A percentile compares a stretch with the other conserved stretches of the same genome.
phyloP scores from a whole-genome alignment of 2,888 invertebrate genomes.

The Loripinus fragilis region DNA sequence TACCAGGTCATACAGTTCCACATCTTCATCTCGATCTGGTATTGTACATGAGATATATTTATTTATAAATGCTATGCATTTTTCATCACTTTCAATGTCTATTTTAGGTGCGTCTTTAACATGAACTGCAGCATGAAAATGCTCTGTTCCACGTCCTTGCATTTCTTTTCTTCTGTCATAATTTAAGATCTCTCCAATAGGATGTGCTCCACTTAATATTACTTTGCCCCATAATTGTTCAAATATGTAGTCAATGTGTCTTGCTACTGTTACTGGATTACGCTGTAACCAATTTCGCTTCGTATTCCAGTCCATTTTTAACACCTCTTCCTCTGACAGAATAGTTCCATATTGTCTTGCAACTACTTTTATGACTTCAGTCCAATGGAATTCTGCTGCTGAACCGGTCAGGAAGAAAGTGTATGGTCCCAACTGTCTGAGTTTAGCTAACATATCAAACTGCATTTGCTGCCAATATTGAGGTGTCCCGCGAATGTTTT shows the following conservation, averaged over 20 bases:
- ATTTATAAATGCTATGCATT: slow-evolving; percentile 33
- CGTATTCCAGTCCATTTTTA: slow-evolving; percentile 18
- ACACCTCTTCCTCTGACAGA: slow-evolving; percentile 21
- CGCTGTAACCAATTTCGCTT: slow-evolving; percentile 18
- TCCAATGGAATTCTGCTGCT: slow-evolving; percentile 58
- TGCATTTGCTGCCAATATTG: slow-evolving; percentile 52
- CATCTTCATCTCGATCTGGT: slow-evolving; percentile 34
- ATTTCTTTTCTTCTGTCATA: slow-evolving; percentile 56
- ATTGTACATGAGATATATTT: slow-evolving; percentile 32
- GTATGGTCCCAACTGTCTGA: slow-evolving; percentile 54
- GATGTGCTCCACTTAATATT: slow-evolving; percentile 31
- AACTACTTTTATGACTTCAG: slow-evolving; percentile 46
- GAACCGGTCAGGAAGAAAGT: slow-evolving; percentile 55
- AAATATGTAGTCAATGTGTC: slow-evolving; percentile 36
- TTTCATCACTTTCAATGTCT: slow-evolving; percentile 42
- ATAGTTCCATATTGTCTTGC: slow-evolving; percentile 27
- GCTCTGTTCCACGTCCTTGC: slow-evolving; percentile 50
- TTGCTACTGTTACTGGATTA: slow-evolving; percentile 30
- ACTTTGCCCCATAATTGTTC: slow-evolving; percentile 35
- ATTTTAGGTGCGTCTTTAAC: slow-evolving; percentile 47
- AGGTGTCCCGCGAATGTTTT: slow-evolving; percentile 49
- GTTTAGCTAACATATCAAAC: slow-evolving; percentile 53
- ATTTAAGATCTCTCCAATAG: slow-evolving; percentile 42
- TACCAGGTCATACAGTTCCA: slow-evolving; percentile 32
- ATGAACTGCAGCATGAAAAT: slow-evolving; percentile 55